phyloP scores from a whole-genome alignment of 1,140 invertebrate species.

The Teleogryllus occipitalis region DNA sequence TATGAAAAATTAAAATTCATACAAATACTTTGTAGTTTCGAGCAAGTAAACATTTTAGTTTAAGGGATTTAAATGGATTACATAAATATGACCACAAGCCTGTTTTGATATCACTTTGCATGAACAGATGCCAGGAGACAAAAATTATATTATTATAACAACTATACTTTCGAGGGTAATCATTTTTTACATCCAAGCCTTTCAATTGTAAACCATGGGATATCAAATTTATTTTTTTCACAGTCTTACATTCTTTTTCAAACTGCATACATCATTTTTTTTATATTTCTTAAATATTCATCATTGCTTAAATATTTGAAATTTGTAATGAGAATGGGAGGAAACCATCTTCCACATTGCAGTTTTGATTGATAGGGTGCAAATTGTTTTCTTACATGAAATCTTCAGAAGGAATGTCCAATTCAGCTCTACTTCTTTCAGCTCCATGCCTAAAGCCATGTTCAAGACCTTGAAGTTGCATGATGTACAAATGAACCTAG shows the following conservation, averaged over 20 bases:
- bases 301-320: background rate
- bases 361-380: no score
- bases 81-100: background rate
- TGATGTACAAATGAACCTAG: constrained; percentile 58
- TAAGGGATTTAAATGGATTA: background rate
- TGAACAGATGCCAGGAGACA: background rate
- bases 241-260: background rate
- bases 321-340: background rate
- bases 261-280: background rate
- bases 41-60: background rate
- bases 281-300: background rate
- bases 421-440: constrained; percentile 48
- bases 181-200: no score
- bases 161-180: background rate
- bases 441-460: constrained; percentile 59
- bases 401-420: constrained; percentile 51
- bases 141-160: background rate
- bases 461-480: constrained; percentile 58
- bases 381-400: constrained; percentile 41
- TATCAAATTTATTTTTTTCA: background rate
- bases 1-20: background rate
- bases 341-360: background rate
- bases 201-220: background rate
- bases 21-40: background rate
- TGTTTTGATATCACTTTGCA: background rate